phyloP scores from a whole-genome alignment of 2,888 invertebrate genomes.

The Falcaria lacertinaria region DNA sequence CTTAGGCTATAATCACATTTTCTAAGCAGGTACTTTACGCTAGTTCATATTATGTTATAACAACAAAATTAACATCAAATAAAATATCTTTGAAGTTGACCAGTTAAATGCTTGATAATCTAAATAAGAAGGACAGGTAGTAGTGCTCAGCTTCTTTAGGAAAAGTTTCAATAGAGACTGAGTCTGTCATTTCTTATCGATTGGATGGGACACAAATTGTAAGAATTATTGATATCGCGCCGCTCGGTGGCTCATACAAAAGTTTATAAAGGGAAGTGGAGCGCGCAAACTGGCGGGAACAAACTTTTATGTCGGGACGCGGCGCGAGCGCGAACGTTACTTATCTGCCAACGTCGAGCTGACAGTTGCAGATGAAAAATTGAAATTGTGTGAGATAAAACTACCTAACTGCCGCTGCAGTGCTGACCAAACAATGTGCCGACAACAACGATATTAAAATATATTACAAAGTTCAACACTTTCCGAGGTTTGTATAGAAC shows the following conservation, averaged over 20 bases:
- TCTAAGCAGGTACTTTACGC: too few species aligned
- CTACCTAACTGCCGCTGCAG: slow-evolving; percentile 69
- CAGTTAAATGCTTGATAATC: too few species aligned
- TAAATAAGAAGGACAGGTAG: too few species aligned
- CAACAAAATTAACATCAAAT: too few species aligned
- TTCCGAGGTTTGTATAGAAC: neutral
- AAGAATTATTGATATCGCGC: slow-evolving; percentile 73
- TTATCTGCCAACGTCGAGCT: slow-evolving; percentile 73
- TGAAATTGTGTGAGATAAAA: slow-evolving; percentile 80
- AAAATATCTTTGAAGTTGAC: too few species aligned
- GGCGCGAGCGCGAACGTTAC: slow-evolving; percentile 69
- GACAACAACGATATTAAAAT: slow-evolving; percentile 36
- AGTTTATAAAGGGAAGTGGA: slow-evolving; percentile 75
- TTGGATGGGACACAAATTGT: slow-evolving; percentile 55
- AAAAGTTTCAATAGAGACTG: neutral
- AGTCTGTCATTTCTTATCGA: slow-evolving; percentile 31
- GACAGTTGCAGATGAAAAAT: slow-evolving; percentile 80
- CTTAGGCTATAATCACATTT: too few species aligned
- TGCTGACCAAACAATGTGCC: slow-evolving; percentile 63
- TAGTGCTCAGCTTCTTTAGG: neutral
- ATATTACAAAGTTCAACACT: slow-evolving; percentile 14
- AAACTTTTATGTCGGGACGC: slow-evolving; percentile 69
- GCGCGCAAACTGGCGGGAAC: slow-evolving; percentile 72
- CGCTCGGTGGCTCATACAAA: slow-evolving; percentile 65
- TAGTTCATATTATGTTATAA: too few species aligned